These are phyloP conservation scores for Atlantisia rogersi DNA, from an alignment of 2,113 vertebrate species.

Conservation along the genomic window DNA sequence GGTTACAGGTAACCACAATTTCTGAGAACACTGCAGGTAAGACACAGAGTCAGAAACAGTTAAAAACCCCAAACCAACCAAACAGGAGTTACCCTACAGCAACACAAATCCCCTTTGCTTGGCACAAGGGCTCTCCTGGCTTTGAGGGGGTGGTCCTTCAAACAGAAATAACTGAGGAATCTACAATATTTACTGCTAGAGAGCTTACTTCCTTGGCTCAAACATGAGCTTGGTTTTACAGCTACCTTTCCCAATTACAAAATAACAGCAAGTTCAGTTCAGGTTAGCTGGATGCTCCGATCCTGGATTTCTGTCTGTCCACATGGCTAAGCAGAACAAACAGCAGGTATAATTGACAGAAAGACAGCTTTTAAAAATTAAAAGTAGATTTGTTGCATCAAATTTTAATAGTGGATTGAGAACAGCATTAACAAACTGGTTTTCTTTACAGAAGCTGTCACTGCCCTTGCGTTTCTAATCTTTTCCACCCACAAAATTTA, in stretches of 20 bases:
- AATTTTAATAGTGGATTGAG: background rate
- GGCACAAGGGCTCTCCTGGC: background rate
- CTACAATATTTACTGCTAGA: background rate
- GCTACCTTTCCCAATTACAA: background rate
- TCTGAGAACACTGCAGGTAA: background rate
- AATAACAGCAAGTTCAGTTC: background rate
- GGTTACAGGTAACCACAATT: background rate
- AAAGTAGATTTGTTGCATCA: background rate
- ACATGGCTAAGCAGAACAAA: fast-evolving
- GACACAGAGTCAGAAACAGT: background rate
- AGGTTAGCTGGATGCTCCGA: background rate
- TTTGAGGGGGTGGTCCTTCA: background rate
- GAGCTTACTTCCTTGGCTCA: background rate
- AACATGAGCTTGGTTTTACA: background rate
- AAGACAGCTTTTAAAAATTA: background rate
- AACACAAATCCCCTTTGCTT: background rate
- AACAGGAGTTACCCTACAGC: too few species aligned
- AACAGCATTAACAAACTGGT: background rate
- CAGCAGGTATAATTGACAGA: fast-evolving
- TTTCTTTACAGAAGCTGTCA: background rate
- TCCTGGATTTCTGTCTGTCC: background rate
- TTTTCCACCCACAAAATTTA: background rate
- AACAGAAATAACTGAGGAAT: background rate
- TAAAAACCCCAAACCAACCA: background rate
- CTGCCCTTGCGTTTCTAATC: background rate